Evolutionary conservation across 2,888 invertebrate species (phyloP), one percentile per base, ranked within the genome.

Genomic region (Trachelus troglodyta): DNA sequence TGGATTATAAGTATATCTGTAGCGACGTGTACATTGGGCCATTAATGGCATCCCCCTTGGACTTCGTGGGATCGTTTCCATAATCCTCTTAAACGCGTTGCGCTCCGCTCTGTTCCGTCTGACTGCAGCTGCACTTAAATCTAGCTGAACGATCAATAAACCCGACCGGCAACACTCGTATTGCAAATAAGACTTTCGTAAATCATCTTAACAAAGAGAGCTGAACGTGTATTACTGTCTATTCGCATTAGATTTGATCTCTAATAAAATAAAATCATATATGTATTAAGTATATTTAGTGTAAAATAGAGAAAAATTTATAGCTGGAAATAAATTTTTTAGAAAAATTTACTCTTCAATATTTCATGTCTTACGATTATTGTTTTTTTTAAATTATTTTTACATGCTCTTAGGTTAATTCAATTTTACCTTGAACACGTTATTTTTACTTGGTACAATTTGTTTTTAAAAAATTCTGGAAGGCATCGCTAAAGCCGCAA

Each of bases 51-150:
- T 75, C 69, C 78, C 73, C 74, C 73, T 69, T 34, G 69, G 76
- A 73, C 73, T 77, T 74, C 71, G 76, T 74, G 73, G 76, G 75
- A 73, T 79, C 73, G 79, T 82, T 82, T 79, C 78, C 81, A 80
- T 83, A 82, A 83, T 82, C 83, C 82, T 81, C 83, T 82, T 83
- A 81, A 83, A 83, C 75, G 81, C 40, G 40, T 76, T 69, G 74
- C 69, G 37, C 73, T 73, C 34, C 80, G 35, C 74, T 75, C 75
- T 78, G 40, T 75, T 74, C 76, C 73, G 56, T 56, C 56, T 75
- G 73, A 75, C 74, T 74, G 79, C 81, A 80, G 82, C 81, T 82
- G 83, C 79, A 82, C 81, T 81, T 76, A 79, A 77, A 80, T 79
- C 79, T 79, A 40, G 73, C 71, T 71, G 76, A 82, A 83, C 82